Base-by-base conservation (phyloP, 2,113 vertebrate genomes). In the Misgurnus anguillicaudatus region DNA sequence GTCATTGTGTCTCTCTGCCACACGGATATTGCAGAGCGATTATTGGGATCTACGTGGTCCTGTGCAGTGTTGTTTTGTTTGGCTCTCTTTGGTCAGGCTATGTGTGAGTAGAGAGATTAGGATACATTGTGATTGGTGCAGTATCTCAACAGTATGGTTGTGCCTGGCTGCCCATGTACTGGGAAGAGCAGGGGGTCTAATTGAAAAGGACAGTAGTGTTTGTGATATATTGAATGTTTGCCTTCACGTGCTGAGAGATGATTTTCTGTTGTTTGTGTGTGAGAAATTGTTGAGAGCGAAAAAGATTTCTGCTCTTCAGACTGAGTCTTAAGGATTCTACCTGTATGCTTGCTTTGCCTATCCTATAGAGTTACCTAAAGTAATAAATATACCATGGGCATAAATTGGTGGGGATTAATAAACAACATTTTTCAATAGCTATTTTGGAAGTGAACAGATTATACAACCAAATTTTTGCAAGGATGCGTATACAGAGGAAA, bases 111-210 rank as follows among this genome's bases (percentile, higher is more conserved):
- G 84, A 84, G 86, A 82, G 68, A 82, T 78, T 85, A 66, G 86
- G 84, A 85, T 84, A 79, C 80, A 86, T 78, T 85, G 85, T 16
- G 24, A 76, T 74, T 84, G 74, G 79, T 80, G 73, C 83, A 78
- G 82, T 84, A 86, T 85, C 84, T 85, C 70, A 24, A 36, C 48
- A 51, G 48, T 24, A 63, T 82, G 65, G 82, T 66, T 80, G 67
- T 21, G 68, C 84, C 82, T 79, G 80, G 67, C 83, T 78, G 55
- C 4, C 16, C 38, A 21, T 60, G n/a, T 71, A 77, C 57, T 31
- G 45, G 82, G 36, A 62, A 64, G 80, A 73, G 77, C 79, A 14
- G 72, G 63, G 41, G 51, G 76, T 41, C 72, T 85, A 82, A 85
- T 84, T 87, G 82, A 81, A 86, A 86, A 73, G 80, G 77, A 79